These are phyloP conservation scores for Cichladusa arquata DNA, from an alignment of 2,113 vertebrate genomes.

Conservation along the genomic window DNA sequence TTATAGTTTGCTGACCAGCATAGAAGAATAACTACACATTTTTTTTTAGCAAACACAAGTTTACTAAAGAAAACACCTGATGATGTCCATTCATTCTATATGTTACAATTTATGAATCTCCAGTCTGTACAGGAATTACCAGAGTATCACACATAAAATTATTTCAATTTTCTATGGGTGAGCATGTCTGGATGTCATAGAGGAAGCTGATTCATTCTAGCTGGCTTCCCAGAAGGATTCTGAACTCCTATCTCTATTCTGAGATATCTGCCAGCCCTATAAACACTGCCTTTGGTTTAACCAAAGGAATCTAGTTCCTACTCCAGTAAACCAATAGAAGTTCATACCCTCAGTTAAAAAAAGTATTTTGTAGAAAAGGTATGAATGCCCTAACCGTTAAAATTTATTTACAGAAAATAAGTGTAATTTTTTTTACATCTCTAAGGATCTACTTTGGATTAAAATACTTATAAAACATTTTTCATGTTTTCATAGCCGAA, in stretches of 20 bases:
- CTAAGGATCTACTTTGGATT: neutral
- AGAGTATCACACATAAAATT: neutral
- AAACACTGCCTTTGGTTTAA: neutral
- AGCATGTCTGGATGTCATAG: neutral
- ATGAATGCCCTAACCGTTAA: neutral
- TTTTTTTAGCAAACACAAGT: neutral
- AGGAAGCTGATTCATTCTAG: neutral
- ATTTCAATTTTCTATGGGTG: neutral
- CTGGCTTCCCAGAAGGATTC: neutral
- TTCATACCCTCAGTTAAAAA: neutral
- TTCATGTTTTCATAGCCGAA: neutral
- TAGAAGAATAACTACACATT: neutral
- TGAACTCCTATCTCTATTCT: neutral
- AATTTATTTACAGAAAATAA: neutral
- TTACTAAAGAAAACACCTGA: neutral
- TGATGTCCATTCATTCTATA: neutral
- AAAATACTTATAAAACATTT: neutral
- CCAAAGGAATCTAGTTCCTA: neutral
- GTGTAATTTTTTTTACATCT: neutral
- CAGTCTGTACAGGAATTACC: neutral
- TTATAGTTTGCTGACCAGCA: neutral
- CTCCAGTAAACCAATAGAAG: neutral
- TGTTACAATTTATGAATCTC: neutral
- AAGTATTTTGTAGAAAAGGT: neutral
- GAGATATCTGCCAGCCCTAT: neutral